These are phyloP conservation scores for Sympetrum striolatum DNA, from an alignment of 2,888 invertebrate species.

Conservation along the genomic window DNA sequence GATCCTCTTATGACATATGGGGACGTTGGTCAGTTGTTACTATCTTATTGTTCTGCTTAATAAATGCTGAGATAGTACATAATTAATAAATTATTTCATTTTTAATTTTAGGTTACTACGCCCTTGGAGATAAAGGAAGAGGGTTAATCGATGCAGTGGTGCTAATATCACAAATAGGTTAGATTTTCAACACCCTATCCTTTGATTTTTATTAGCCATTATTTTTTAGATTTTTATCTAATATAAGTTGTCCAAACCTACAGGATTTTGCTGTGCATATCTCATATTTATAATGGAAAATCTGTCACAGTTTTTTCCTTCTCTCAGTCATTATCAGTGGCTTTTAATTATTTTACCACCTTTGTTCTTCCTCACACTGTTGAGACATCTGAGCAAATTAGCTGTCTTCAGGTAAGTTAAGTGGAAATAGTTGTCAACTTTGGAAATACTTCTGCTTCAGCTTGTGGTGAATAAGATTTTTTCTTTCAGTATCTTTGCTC, in stretches of 20 bases:
- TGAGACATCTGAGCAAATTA: slow-evolving; percentile 57
- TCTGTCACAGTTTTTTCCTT: slow-evolving; percentile 53
- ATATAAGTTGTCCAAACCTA: slow-evolving; percentile 47
- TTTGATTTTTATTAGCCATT: background rate
- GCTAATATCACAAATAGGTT: slow-evolving; percentile 58
- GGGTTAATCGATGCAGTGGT: slow-evolving; percentile 57
- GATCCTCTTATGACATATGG: slow-evolving; percentile 56
- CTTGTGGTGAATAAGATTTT: background rate
- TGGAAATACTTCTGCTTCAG: background rate
- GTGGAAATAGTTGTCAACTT: background rate
- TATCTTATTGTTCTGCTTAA: background rate
- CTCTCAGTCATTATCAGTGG: slow-evolving; percentile 56
- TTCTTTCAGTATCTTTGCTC: slow-evolving; percentile 58
- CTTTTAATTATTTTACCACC: slow-evolving; percentile 57
- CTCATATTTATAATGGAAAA: slow-evolving; percentile 57
- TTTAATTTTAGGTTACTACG: slow-evolving; percentile 52
- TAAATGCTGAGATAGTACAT: background rate
- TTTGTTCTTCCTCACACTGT: slow-evolving; percentile 56
- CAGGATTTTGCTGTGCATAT: slow-evolving; percentile 59
- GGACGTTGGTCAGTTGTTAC: slow-evolving; percentile 54
- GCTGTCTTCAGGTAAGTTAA: slow-evolving; percentile 57
- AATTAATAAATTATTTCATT: background rate
- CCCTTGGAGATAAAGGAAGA: slow-evolving; percentile 56
- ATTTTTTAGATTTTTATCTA: background rate
- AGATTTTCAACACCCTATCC: slow-evolving; percentile 26